These are phyloP conservation scores for Ophion obscuratus DNA, from an alignment of 2,888 invertebrate genomes.

Conservation along the genomic window DNA sequence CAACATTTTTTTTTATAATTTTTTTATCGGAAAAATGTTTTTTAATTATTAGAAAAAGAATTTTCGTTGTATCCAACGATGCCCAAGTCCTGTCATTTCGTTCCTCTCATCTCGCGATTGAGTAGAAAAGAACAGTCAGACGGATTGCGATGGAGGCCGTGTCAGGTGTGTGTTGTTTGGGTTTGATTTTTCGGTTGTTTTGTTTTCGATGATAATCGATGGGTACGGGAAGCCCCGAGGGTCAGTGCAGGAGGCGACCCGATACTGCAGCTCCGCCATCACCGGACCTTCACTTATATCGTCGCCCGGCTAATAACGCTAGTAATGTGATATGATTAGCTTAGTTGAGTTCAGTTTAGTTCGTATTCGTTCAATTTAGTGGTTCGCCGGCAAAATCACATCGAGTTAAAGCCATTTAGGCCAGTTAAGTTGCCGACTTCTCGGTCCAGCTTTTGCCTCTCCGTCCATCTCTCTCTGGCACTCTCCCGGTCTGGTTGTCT, in stretches of 20 bases:
- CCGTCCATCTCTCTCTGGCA: slow-evolving; percentile 36
- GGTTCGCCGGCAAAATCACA: slow-evolving; percentile 83
- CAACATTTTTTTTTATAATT: no score
- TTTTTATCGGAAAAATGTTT: no score
- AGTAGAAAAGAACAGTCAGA: background rate
- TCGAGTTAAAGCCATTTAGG: slow-evolving; percentile 83
- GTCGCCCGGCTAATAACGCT: slow-evolving; percentile 83
- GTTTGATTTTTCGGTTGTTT: slow-evolving; percentile 25
- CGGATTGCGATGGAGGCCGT: background rate
- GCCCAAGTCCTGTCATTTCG: background rate
- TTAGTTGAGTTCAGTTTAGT: slow-evolving; percentile 84
- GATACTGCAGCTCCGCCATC: slow-evolving; percentile 82
- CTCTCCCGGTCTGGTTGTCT: slow-evolving; percentile 8
- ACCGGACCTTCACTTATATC: slow-evolving; percentile 83
- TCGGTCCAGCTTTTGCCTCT: slow-evolving; percentile 63
- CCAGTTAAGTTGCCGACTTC: slow-evolving; percentile 82
- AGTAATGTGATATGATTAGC: slow-evolving; percentile 84
- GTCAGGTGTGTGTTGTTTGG: background rate
- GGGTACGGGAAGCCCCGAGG: slow-evolving; percentile 76
- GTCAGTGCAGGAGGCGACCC: slow-evolving; percentile 83
- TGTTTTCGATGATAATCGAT: slow-evolving; percentile 59
- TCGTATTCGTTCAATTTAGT: slow-evolving; percentile 84
- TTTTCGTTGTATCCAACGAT: no score
- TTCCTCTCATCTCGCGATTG: background rate
- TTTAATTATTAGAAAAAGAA: no score